Evolutionary conservation across 2,888 invertebrate species (phyloP).

Genomic region (Aphidius colemani): DNA sequence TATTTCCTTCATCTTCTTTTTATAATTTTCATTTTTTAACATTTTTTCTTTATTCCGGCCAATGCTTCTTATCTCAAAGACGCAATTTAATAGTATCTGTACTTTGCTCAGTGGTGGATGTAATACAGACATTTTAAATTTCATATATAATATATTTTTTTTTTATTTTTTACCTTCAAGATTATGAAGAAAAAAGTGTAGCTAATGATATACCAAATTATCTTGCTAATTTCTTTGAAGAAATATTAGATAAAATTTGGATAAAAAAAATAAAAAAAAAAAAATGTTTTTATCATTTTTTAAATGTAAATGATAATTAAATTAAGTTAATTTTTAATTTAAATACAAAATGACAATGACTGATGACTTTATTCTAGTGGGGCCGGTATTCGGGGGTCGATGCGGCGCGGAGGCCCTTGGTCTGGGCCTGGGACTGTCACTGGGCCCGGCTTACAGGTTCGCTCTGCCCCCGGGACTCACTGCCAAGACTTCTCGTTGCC

Average conservation of each 20-base stretch:
- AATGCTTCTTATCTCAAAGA: constrained; percentile 57
- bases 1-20: constrained; percentile 17
- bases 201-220: too few species aligned
- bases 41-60: constrained; percentile 34
- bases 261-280: too few species aligned
- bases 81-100: constrained; percentile 47
- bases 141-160: not conserved
- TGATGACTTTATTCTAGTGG: constrained; percentile 58
- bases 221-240: too few species aligned
- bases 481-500: constrained; percentile 61
- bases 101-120: not conserved
- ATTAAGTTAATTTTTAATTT: not conserved
- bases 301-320: not conserved
- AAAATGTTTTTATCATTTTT: too few species aligned
- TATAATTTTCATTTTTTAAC: constrained; percentile 21
- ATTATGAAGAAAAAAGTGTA: too few species aligned
- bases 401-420: constrained; percentile 61
- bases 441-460: constrained; percentile 61
- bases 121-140: constrained; percentile 25
- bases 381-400: constrained; percentile 61
- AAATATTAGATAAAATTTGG: too few species aligned
- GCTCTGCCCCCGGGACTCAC: constrained; percentile 61
- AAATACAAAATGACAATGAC: constrained; percentile 43
- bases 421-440: constrained; percentile 59
- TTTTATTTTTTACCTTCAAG: not conserved